Conservation (phyloP, 1,140 invertebrate species). For the Drosophila equinoxialis region DNA sequence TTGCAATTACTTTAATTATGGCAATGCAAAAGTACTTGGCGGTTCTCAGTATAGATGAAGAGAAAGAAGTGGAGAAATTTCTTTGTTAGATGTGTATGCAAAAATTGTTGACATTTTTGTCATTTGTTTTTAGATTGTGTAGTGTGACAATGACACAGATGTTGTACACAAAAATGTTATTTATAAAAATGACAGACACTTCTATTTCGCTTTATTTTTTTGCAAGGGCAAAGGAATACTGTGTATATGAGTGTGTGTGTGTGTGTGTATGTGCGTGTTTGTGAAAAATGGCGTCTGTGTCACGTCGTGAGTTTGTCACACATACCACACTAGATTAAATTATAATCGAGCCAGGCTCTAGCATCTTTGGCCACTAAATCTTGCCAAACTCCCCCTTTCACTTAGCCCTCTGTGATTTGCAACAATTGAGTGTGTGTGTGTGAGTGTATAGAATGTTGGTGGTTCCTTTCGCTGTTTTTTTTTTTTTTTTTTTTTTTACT, state of each 20-base stretch:
- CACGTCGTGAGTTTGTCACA: conserved; percentile 72
- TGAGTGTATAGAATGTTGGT: conserved; percentile 55
- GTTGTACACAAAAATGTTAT: conserved; percentile 63
- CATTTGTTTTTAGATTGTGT: conserved; percentile 72
- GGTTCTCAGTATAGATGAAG: conserved; percentile 31
- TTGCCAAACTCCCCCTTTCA: background rate
- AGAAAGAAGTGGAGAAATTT: conserved; percentile 2
- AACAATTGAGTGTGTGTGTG: conserved; percentile 77
- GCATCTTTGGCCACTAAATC: conserved; percentile 53
- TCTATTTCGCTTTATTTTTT: conserved; percentile 58
- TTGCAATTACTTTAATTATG: conserved; percentile 75
- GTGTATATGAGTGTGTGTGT: background rate
- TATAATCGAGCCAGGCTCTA: conserved; percentile 66
- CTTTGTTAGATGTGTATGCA: conserved; percentile 14
- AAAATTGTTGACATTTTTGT: conserved; percentile 71
- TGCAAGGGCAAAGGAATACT: conserved; percentile 14
- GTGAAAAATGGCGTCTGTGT: conserved; percentile 74
- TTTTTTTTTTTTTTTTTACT: background rate
- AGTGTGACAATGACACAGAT: conserved; percentile 69
- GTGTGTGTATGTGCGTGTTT: conserved; percentile 13
- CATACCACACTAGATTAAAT: conserved; percentile 80
- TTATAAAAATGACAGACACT: conserved; percentile 81
- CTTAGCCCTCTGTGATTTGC: conserved; percentile 36
- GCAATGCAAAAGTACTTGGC: conserved; percentile 40
- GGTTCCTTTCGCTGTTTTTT: conserved; percentile 11